Evolutionary conservation across 1,140 invertebrate species (phyloP).

Genomic region (Drosophila oshimai): DNA sequence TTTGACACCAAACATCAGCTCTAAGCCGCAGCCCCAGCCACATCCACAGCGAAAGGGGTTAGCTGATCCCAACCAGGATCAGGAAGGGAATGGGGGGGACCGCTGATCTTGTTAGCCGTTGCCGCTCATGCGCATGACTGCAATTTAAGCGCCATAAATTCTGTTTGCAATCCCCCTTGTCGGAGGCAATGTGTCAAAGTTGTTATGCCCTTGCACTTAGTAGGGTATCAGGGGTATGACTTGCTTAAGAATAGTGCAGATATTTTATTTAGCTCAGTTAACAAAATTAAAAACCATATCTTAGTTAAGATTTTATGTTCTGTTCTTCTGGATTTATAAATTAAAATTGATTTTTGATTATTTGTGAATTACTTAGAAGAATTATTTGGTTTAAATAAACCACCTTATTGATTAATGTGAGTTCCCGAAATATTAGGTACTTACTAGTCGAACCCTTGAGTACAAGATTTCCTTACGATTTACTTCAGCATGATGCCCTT

Average conservation of each 20-base stretch:
- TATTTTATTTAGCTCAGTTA: too few species aligned
- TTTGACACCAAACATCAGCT: conserved; percentile 79
- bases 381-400: too few species aligned
- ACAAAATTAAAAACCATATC: too few species aligned
- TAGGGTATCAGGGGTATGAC: conserved; percentile 16
- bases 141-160: conserved; percentile 80
- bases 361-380: too few species aligned
- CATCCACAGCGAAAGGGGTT: conserved; percentile 38
- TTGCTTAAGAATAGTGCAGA: neutral
- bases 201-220: conserved; percentile 12
- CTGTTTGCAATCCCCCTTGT: conserved; percentile 40
- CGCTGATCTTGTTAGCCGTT: conserved; percentile 68
- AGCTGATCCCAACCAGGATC: neutral
- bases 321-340: too few species aligned
- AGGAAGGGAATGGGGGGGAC: neutral
- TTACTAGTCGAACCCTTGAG: neutral
- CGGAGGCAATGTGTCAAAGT: conserved; percentile 67
- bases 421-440: neutral
- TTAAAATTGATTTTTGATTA: too few species aligned
- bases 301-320: too few species aligned
- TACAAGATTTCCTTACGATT: neutral
- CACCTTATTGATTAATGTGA: too few species aligned
- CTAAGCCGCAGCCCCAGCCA: conserved; percentile 65
- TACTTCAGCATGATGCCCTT: conserved; percentile 15
- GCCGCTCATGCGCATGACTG: conserved; percentile 74